A percentile compares a stretch with the other conserved stretches of the same genome.
Evolutionary conservation across 2,113 vertebrate genomes (phyloP).

Genomic region (Rattus rattus): DNA sequence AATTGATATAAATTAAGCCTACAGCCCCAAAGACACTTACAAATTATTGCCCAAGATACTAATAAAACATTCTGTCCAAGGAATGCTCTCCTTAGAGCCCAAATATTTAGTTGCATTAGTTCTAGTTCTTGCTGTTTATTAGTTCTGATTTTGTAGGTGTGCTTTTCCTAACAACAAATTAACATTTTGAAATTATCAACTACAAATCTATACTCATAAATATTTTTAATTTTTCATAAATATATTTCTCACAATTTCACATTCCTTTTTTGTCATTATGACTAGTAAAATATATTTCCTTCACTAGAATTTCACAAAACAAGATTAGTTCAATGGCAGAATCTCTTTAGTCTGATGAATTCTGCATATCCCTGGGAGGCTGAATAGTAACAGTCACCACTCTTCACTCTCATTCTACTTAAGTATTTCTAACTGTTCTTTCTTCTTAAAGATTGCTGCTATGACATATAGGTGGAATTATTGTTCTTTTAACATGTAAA

Average conservation of each 20-base stretch:
- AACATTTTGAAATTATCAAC: not conserved
- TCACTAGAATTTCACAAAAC: not conserved
- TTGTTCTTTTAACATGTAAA: not conserved
- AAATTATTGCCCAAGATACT: not conserved
- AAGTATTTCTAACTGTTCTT: not conserved
- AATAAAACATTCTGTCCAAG: not conserved
- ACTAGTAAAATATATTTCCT: not conserved
- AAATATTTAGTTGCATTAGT: not conserved
- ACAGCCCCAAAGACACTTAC: too few relatives aligned
- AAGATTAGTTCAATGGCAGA: not conserved
- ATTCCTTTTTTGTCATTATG: not conserved
- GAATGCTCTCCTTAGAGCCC: not conserved
- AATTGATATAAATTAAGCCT: not conserved
- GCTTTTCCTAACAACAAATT: not conserved
- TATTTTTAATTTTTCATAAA: not conserved
- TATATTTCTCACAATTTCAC: not conserved
- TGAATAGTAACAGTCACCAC: not conserved
- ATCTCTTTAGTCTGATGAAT: not conserved
- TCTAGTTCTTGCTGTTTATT: not conserved
- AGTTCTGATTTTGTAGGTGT: not conserved
- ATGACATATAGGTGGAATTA: not conserved
- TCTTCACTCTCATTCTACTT: not conserved
- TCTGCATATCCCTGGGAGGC: not conserved
- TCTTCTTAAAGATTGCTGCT: not conserved
- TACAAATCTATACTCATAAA: not conserved